Base-by-base conservation (phyloP, 2,888 invertebrate species). In the Zygothrica quintamaculata region DNA sequence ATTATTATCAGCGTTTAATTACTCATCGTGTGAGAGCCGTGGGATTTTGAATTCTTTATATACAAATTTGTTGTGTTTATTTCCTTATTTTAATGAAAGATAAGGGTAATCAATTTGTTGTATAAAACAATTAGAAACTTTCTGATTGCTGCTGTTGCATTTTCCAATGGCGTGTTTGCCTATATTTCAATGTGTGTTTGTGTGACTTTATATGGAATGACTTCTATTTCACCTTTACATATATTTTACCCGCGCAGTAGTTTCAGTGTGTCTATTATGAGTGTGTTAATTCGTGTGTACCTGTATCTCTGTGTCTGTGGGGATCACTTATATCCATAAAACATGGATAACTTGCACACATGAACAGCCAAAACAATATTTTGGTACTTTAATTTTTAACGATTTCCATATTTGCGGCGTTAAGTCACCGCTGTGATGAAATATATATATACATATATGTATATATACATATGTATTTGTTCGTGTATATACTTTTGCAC, bases 211-310 rank as follows among this genome's bases (percentile, higher is more conserved):
- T 25, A 68, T 74, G 76, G 75, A 74, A 86, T 82, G 82, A 82
- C 82, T 82, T 82, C 65, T 82, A 82, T 82, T 82, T 82, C 84
- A 82, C 82, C 82, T 82, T 82, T 82, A 86, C 80, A 86, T 57
- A 77, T 65, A 74, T 65, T 47, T 57, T 64, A 53, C 67, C 65
- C 60, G 61, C 65, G 51, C 40, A 29, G 34, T 42, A 50, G 50
- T n/a, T n/a, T n/a, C n/a, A n/a, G n/a, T n/a, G n/a, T n/a, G n/a
- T n/a, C n/a, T n/a, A n/a, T n/a, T n/a, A n/a, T 46, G 51, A 46
- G 50, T 64, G 47, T 16, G 55, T 47, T 29, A 25, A 12, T 12
- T 1, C 40, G 36, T 44, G 50, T 22, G 50, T 15, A 15, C 16
- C 13, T 43, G 15, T 56, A 11, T 25, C 22, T 47, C 12, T 50